These are phyloP conservation scores for Halcyon senegalensis DNA, from an alignment of 2,113 vertebrate species.

Conservation along the genomic window DNA sequence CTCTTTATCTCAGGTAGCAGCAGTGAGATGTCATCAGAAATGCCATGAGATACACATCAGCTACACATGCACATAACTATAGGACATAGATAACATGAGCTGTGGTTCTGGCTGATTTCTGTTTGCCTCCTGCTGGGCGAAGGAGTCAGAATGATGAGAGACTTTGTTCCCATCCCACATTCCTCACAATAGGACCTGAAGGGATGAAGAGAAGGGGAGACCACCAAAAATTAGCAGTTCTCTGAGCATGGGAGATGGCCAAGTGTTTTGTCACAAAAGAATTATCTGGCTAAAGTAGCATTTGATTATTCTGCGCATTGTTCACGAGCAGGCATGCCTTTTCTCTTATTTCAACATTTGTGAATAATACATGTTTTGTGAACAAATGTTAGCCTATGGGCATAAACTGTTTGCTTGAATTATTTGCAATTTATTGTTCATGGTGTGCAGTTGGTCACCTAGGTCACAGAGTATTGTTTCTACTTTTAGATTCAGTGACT, in stretches of 20 bases:
- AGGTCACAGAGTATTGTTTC: background rate
- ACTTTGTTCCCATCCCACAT: background rate
- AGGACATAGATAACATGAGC: background rate
- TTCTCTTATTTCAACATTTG: background rate
- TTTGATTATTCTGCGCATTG: background rate
- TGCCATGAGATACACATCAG: too few species aligned
- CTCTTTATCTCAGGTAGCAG: too few species aligned
- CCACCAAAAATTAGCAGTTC: background rate
- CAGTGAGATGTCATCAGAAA: too few species aligned
- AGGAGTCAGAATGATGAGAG: background rate
- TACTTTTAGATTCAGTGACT: background rate
- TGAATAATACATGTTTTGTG: background rate
- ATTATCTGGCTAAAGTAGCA: background rate
- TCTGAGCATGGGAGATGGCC: background rate
- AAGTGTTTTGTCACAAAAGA: background rate
- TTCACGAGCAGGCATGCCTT: background rate
- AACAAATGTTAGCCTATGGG: background rate
- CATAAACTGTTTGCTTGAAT: slow-evolving; percentile 24
- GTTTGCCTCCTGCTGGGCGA: background rate
- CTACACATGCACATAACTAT: background rate
- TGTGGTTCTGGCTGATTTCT: background rate
- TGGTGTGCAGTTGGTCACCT: background rate
- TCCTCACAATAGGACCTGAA: background rate
- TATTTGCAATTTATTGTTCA: background rate
- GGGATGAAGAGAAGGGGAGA: background rate